phyloP scores from a whole-genome alignment of 1,140 invertebrate species.

The Atta cephalotes region DNA sequence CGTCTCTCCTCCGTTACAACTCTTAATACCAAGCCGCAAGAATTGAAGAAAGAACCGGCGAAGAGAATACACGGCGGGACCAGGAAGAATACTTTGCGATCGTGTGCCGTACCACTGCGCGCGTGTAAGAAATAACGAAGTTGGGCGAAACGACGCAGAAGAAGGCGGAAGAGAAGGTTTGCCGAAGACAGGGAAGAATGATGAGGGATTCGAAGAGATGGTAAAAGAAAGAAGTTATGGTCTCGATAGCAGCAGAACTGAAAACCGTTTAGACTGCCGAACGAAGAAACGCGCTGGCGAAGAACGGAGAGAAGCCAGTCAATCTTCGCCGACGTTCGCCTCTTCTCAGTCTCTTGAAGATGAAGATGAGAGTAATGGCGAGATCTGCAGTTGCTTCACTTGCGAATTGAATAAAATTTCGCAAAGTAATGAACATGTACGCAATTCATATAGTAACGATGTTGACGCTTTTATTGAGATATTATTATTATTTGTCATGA shows the following conservation, averaged over 20 bases:
- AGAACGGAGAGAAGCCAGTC: not conserved
- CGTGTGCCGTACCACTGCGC: slow-evolving; percentile 27
- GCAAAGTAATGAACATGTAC: not conserved
- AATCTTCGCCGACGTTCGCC: slow-evolving; percentile 3
- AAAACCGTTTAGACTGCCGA: slow-evolving; percentile 8
- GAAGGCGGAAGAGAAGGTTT: slow-evolving; percentile 59
- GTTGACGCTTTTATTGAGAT: not conserved
- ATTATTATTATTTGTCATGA: not conserved
- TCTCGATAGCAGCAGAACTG: slow-evolving; percentile 28
- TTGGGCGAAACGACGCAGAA: slow-evolving; percentile 32
- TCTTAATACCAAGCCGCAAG: slow-evolving; percentile 48
- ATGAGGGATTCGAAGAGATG: slow-evolving; percentile 28
- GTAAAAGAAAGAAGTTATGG: slow-evolving; percentile 15
- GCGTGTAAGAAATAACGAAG: slow-evolving; percentile 45
- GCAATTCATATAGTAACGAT: not conserved
- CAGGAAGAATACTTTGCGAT: slow-evolving; percentile 33
- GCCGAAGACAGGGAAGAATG: slow-evolving; percentile 15
- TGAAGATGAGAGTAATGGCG: slow-evolving; percentile 9
- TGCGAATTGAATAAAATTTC: slow-evolving; percentile 5
- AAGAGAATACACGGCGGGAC: slow-evolving; percentile 14
- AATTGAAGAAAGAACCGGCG: slow-evolving; percentile 45
- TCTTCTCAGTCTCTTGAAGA: not conserved
- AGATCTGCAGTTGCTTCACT: not conserved
- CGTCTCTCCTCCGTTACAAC: slow-evolving; percentile 10
- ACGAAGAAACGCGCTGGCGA: slow-evolving; percentile 19